phyloP scores from a whole-genome alignment of 2,113 vertebrate genomes.

The Rhipidura dahli region DNA sequence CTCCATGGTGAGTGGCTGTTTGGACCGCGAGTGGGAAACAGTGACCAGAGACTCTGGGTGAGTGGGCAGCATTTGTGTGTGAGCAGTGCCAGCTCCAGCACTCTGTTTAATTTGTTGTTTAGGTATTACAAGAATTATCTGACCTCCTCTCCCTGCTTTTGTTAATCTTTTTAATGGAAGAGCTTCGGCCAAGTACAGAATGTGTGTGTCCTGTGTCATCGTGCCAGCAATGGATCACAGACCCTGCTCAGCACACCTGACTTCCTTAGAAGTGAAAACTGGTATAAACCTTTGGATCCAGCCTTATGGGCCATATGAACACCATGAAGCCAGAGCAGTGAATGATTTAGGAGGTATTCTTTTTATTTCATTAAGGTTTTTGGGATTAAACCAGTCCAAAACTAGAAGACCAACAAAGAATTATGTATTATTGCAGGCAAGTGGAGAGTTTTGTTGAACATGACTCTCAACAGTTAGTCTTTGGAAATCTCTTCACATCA shows the following conservation, averaged over 20 bases:
- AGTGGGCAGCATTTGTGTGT: neutral
- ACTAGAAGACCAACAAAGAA: neutral
- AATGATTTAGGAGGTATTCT: neutral
- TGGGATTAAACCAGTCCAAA: neutral
- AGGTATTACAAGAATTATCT: neutral
- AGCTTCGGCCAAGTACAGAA: neutral
- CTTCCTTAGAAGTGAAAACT: neutral
- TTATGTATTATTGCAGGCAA: fast-evolving
- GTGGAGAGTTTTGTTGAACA: neutral
- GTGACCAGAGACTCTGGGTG: neutral
- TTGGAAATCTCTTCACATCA: neutral
- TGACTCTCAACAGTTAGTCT: neutral
- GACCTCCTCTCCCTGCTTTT: neutral
- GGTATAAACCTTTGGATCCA: neutral
- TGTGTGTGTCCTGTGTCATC: fast-evolving
- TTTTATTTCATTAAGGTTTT: neutral
- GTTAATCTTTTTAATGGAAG: neutral
- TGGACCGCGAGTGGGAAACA: neutral
- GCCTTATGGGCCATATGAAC: neutral
- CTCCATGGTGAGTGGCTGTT: neutral
- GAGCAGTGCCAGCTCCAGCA: neutral
- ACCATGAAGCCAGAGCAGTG: neutral
- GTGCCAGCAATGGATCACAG: fast-evolving
- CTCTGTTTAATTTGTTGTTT: neutral
- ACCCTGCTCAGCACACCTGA: neutral